These are phyloP conservation scores for Erethizon dorsatum DNA, from an alignment of 2,797 vertebrate genomes.

Conservation along the genomic window DNA sequence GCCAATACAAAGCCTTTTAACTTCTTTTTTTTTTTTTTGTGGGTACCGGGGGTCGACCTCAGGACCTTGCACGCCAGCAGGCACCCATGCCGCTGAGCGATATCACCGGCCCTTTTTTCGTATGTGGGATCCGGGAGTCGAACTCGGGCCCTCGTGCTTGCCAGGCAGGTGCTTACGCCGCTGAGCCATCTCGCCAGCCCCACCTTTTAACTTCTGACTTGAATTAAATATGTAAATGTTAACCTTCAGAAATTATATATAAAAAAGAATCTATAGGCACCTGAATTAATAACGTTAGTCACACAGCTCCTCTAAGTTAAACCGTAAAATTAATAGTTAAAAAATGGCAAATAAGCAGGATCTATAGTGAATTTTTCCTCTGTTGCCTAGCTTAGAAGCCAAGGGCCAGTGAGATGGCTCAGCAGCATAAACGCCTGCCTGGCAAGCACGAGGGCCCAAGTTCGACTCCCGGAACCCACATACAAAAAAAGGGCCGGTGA, in stretches of 20 bases:
- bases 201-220: constrained; percentile 30
- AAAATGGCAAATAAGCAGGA: constrained; percentile 25
- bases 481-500: too few relatives aligned
- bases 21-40: not conserved
- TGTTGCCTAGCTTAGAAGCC: not conserved
- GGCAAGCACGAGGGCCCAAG: too few relatives aligned
- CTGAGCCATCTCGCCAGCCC: too few relatives aligned
- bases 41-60: too few relatives aligned
- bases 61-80: too few relatives aligned
- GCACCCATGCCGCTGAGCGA: too few relatives aligned
- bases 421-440: too few relatives aligned
- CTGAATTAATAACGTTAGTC: constrained; percentile 41
- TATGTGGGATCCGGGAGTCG: too few relatives aligned
- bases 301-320: constrained; percentile 47
- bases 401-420: not conserved
- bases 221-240: constrained; percentile 47
- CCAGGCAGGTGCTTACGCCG: too few relatives aligned
- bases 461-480: too few relatives aligned
- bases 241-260: constrained; percentile 52
- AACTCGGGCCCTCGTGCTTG: too few relatives aligned
- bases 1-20: constrained; percentile 25
- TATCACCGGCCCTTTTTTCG: too few relatives aligned
- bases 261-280: not conserved
- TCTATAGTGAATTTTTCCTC: not conserved
- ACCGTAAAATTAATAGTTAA: constrained; percentile 47